Evolutionary conservation across 2,797 vertebrate genomes (phyloP).

Genomic region (Schizopygopsis malacanthus): DNA sequence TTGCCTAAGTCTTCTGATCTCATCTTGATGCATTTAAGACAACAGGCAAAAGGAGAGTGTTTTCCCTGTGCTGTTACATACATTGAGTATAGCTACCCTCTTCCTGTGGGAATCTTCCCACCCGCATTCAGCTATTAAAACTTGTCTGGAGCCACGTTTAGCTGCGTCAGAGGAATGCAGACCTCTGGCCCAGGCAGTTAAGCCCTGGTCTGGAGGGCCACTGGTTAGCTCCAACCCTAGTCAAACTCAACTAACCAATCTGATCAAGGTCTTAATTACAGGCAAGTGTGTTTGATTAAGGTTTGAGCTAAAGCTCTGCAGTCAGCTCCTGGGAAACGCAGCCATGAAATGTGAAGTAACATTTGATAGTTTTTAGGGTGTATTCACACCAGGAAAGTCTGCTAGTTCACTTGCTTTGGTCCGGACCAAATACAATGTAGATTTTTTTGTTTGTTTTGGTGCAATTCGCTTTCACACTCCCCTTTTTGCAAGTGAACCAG

Average conservation of each 20-base stretch:
- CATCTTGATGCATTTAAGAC: background rate
- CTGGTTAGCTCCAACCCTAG: background rate
- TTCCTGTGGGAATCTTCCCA: background rate
- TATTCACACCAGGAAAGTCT: no score
- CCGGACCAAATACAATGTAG: no score
- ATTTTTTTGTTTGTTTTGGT: no score
- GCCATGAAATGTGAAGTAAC: background rate
- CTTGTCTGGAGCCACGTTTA: background rate
- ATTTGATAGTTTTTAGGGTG: background rate
- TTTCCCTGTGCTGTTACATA: background rate
- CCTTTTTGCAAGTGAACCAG: no score
- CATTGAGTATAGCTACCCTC: background rate
- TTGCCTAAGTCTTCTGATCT: background rate
- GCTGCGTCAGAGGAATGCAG: background rate
- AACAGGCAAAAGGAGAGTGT: background rate
- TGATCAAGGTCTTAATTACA: background rate
- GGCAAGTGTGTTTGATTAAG: background rate
- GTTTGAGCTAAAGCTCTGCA: background rate
- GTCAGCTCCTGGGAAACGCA: background rate
- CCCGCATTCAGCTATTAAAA: background rate
- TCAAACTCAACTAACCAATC: background rate
- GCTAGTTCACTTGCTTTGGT: no score
- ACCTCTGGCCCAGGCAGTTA: background rate
- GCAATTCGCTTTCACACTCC: no score
- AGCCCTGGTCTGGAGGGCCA: background rate